phyloP scores from a whole-genome alignment of 1,140 invertebrate species.

The Drosophila parvula region DNA sequence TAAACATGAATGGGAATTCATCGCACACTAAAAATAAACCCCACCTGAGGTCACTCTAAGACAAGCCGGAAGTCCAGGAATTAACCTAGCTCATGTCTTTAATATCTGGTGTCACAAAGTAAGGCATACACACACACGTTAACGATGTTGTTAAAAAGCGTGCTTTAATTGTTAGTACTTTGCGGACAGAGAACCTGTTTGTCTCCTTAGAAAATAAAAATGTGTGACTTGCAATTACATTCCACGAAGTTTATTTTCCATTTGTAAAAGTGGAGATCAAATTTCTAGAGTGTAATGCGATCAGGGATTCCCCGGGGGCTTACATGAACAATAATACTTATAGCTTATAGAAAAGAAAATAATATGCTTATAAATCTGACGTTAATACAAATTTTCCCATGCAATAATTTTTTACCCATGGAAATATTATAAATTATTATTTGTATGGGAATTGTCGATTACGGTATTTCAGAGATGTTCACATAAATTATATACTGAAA shows the following conservation, averaged over 20 bases:
- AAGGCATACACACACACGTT: conserved; percentile 20
- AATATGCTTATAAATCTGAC: neutral
- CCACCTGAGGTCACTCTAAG: conserved; percentile 22
- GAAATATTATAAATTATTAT: neutral
- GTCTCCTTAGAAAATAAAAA: conserved; percentile 30
- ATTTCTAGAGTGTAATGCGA: conserved; percentile 2
- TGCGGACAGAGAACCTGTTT: conserved; percentile 7
- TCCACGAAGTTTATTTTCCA: conserved; percentile 6
- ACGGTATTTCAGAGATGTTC: neutral
- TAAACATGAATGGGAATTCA: conserved; percentile 46
- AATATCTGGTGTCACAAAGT: conserved; percentile 14
- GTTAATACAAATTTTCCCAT: neutral
- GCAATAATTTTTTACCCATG: neutral
- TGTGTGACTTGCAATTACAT: conserved; percentile 9
- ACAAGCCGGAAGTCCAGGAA: conserved; percentile 51
- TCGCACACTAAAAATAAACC: conserved; percentile 5
- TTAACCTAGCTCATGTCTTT: conserved; percentile 21
- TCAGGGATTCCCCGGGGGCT: conserved; percentile 9
- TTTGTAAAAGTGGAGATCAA: neutral
- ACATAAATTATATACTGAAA: neutral
- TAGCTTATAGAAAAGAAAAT: neutral
- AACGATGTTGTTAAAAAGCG: conserved; percentile 39
- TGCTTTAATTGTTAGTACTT: conserved; percentile 31
- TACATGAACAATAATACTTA: neutral
- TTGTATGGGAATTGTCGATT: neutral